Conservation (phyloP, 2,113 vertebrate species). For the Pandion haliaetus region DNA sequence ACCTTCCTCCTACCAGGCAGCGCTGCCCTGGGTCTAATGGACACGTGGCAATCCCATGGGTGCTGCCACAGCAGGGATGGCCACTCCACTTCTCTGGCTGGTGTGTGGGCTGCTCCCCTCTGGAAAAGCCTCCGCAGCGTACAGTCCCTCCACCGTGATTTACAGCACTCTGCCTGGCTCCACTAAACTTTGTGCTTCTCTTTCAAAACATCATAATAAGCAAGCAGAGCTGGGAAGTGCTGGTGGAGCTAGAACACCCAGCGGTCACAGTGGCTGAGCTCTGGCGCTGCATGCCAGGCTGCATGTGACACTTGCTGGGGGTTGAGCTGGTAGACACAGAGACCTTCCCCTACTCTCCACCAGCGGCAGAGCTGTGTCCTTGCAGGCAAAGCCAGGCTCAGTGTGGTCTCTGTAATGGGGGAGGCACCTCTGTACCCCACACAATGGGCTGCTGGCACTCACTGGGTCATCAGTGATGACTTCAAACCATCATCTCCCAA, state of each 20-base stretch:
- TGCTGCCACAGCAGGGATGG: not conserved
- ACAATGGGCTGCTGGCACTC: not conserved
- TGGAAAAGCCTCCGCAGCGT: fast-evolving
- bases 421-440: not conserved
- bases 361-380: fast-evolving
- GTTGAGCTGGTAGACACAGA: not conserved
- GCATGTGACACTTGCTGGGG: fast-evolving
- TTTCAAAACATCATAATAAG: not conserved
- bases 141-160: not conserved
- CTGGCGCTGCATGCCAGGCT: not conserved
- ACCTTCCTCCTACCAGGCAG: not conserved
- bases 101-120: not conserved
- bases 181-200: not conserved
- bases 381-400: not conserved
- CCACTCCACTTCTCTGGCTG: fast-evolving
- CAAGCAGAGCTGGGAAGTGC: fast-evolving
- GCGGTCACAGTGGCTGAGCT: fast-evolving
- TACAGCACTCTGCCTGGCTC: not conserved
- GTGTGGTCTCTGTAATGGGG: not conserved
- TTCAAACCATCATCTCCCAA: not conserved
- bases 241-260: fast-evolving
- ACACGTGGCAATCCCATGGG: not conserved
- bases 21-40: fast-evolving
- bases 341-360: not conserved
- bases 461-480: not conserved